Evolutionary conservation across 2,888 invertebrate species (phyloP), one percentile per base, ranked within the genome.

Genomic region (Chydorus sphaericus): DNA sequence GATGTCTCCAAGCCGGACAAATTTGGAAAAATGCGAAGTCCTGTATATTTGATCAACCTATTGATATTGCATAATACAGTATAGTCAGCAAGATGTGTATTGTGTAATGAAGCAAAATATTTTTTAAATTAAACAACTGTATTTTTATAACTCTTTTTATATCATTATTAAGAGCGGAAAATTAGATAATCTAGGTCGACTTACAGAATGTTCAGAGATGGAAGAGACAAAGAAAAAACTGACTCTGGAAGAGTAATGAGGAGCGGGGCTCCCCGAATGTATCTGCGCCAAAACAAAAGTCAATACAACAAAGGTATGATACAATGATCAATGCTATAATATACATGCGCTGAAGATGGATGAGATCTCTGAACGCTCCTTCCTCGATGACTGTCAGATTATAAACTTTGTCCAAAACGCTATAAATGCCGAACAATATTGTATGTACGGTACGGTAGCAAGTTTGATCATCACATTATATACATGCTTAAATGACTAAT

Each of bases 241-340:
- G 75, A 71, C 2, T 55, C 37, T 54, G 74, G 69, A 5, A 79
- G 65, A 59, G 72, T 71, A 57, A 73, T 77, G 54, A 83, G 68
- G 62, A 75, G 71, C 8, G 82, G 81, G 1, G 81, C 80, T 67
- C 81, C 77, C 1, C 80, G 76, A 66, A 83, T 82, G 62, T 81
- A 81, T 63, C 83, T 83, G 70, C 11, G 73, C 73, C 55, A 59
- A 48, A 49, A 57, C 28, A 20, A 31, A 51, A n/a, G n/a, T n/a
- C 33, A 10, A 33, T 51, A 4, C 18, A 16, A 29, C 14, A 23
- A 8, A 18, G 33, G n/a, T 10, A 16, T 7, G n/a, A 31, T 29
- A 49, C n/a, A n/a, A n/a, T n/a, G n/a, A n/a, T n/a, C n/a, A n/a
- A 10, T 14, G 18, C 5, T 14, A 11, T 31, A 28, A 31, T 29